Evolutionary conservation across 2,888 invertebrate species (phyloP), one percentile per base, ranked within the genome.

Genomic region (Plagodis pulveraria): DNA sequence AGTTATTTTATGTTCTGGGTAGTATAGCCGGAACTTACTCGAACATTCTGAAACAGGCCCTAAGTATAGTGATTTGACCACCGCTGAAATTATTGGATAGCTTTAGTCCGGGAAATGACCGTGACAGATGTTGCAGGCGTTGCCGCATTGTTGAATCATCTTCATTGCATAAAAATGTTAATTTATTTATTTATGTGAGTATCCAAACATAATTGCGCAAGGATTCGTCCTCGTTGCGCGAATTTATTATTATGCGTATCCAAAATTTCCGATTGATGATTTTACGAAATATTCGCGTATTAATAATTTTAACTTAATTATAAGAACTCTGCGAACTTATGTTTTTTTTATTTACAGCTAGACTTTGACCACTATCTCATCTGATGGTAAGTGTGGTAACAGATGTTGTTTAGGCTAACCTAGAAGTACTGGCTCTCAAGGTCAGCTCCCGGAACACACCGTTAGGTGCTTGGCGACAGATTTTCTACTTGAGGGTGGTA

Each of bases 131-230:
- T 22, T 34, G n/a, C 47, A 11, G 33, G 43, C 57, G 52, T 48
- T 57, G 47, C 44, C 46, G 48, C 47, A 38, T 48, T 43, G 51
- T 52, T 54, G 48, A 50, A 45, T 54, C 34, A 46, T 35, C 12
- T 32, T 44, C 48, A 53, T 53, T 54, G 47, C 46, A 6, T 53
- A 44, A 7, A 36, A 36, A 36, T n/a, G 22, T 41, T 10, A 35
- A 41, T 12, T n/a, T 12, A n/a, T 22, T 11, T 6, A 22, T 32
- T 4, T 44, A 6, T 41, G 22, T 22, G 22, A 22, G 22, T 22
- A 22, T 22, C 1, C 22, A 22, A 22, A 9, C 32, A 41, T 41
- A n/a, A 10, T n/a, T 38, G 6, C 6, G 41, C 46, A 47, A 48
- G 47, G 50, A 46, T 42, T 22, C 36, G 5, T 38, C 45, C 48